Conservation (phyloP, 2,113 vertebrate species). For the Paratilapia polleni region DNA sequence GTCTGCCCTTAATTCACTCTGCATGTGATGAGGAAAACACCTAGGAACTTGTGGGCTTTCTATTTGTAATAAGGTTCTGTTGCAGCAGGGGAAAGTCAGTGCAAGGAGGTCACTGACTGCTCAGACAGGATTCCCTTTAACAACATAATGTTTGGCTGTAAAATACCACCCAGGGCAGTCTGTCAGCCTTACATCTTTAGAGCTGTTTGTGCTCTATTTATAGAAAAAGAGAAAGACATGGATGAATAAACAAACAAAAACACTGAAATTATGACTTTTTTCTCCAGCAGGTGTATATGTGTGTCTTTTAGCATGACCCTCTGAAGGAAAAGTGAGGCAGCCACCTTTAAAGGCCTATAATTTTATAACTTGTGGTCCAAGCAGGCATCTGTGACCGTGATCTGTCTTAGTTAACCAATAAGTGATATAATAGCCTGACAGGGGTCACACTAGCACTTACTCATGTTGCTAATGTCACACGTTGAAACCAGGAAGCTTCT, state of each 20-base stretch:
- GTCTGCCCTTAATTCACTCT: background rate
- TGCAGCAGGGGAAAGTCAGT: slow-evolving; percentile 15
- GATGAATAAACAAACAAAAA: slow-evolving; percentile 39
- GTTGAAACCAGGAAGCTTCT: slow-evolving; percentile 64
- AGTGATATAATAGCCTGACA: slow-evolving; percentile 61
- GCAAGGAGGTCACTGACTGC: slow-evolving; percentile 45
- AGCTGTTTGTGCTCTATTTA: slow-evolving; percentile 35
- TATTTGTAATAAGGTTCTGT: slow-evolving; percentile 23
- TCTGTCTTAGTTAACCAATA: slow-evolving; percentile 72
- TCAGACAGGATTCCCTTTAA: slow-evolving; percentile 57
- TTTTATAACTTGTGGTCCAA: slow-evolving; percentile 45
- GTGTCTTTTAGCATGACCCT: background rate
- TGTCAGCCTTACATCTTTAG: slow-evolving; percentile 30
- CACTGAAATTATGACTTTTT: slow-evolving; percentile 3
- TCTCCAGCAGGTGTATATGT: slow-evolving; percentile 25
- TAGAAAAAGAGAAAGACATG: slow-evolving; percentile 28
- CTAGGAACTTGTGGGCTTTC: background rate
- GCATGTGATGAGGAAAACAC: slow-evolving; percentile 1
- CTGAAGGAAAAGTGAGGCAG: background rate
- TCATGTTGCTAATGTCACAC: slow-evolving; percentile 64
- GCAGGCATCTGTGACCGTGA: slow-evolving; percentile 49
- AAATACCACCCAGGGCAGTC: slow-evolving; percentile 51
- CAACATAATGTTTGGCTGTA: slow-evolving; percentile 45
- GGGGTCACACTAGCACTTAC: slow-evolving; percentile 57
- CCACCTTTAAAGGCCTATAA: slow-evolving; percentile 29